phyloP scores from a whole-genome alignment of 2,113 vertebrate species.

The Aspidoscelis tigris region DNA sequence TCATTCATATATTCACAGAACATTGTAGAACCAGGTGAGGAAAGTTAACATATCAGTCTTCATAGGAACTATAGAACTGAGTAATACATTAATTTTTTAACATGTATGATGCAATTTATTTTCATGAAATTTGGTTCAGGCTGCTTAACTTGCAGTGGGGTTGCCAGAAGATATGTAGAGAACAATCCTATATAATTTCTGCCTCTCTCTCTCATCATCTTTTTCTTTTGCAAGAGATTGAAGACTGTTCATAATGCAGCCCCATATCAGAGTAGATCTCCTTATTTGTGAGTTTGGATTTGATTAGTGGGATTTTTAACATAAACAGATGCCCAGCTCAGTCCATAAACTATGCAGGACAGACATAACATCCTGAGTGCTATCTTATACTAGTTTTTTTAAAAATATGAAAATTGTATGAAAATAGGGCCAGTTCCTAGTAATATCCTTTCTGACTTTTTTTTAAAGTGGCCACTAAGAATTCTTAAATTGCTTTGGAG shows the following conservation, averaged over 20 bases:
- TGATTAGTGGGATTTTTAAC: not conserved
- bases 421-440: not conserved
- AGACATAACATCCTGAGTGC: too few relatives aligned
- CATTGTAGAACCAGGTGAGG: not conserved
- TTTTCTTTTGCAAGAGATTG: not conserved
- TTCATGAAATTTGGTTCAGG: not conserved
- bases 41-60: not conserved
- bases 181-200: not conserved
- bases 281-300: not conserved
- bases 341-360: not conserved
- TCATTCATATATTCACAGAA: conserved; percentile 5
- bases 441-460: conserved; percentile 40
- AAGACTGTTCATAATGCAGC: conserved; percentile 15
- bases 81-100: not conserved
- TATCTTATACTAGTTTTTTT: too few relatives aligned
- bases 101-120: not conserved
- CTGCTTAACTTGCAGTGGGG: not conserved
- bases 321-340: not conserved
- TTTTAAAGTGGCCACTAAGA: conserved; percentile 25
- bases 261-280: not conserved
- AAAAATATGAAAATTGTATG: not conserved
- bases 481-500: conserved; percentile 36
- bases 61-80: not conserved
- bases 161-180: not conserved
- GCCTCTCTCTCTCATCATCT: too few relatives aligned